Percentiles rank a stretch among this genome's conserved stretches.
These are phyloP conservation scores for Cercopithecus diana DNA, from an alignment of 2,797 vertebrate species.

Conservation along the genomic window DNA sequence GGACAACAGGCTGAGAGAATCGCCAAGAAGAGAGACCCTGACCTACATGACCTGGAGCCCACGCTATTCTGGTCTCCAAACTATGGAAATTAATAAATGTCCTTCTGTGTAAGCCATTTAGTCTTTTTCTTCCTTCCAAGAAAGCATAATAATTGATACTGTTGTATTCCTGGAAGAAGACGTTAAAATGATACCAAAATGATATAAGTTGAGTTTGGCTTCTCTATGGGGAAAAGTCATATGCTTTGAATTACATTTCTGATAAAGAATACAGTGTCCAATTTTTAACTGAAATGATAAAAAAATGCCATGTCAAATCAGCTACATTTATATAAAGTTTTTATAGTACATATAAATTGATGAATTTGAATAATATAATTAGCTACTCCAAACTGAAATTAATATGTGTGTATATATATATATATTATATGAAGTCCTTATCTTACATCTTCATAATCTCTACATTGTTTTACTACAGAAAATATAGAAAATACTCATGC, in stretches of 20 bases:
- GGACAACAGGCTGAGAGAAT: not conserved
- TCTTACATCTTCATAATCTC: not conserved
- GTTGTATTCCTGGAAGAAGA: not conserved
- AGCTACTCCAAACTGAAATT: not conserved
- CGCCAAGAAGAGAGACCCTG: not conserved
- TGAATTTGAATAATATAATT: not conserved
- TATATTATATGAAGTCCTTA: not conserved
- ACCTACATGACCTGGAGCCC: not conserved
- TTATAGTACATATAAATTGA: not conserved
- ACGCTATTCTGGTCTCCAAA: not conserved
- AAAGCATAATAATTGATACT: not conserved
- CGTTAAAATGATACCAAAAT: not conserved
- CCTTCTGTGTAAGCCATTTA: not conserved
- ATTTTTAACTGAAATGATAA: not conserved
- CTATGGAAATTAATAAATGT: not conserved
- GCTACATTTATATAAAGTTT: not conserved
- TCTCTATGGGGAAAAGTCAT: not conserved
- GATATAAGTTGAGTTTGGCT: not conserved
- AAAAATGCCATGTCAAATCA: not conserved
- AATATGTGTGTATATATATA: not conserved
- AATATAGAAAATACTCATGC: not conserved
- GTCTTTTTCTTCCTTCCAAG: not conserved
- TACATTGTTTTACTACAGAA: not conserved
- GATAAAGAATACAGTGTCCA: not conserved
- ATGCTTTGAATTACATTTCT: not conserved